Evolutionary conservation across 2,113 vertebrate genomes (phyloP).

Genomic region (Amphilophus citrinellus): DNA sequence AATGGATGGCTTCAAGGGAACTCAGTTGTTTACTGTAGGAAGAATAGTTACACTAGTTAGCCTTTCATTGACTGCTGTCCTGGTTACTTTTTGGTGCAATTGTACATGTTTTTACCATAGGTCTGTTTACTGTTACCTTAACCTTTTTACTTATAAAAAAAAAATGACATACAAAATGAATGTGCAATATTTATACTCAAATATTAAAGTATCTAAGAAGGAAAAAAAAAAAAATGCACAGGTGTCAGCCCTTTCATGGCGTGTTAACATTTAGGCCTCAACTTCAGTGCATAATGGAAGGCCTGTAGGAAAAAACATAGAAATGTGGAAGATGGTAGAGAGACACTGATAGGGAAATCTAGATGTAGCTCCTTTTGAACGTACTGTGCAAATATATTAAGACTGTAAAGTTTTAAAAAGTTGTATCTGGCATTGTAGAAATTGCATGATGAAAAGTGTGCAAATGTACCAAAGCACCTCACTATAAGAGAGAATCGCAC

Average conservation of each 20-base stretch:
- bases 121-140: conserved; percentile 52
- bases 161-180: conserved; percentile 70
- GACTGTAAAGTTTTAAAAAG: conserved; percentile 24
- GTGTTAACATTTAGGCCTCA: conserved; percentile 46
- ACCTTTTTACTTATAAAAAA: conserved; percentile 37
- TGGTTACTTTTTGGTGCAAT: conserved; percentile 31
- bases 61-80: conserved; percentile 22
- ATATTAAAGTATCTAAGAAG: conserved; percentile 51
- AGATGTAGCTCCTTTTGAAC: conserved; percentile 42
- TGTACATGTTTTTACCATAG: conserved; percentile 42
- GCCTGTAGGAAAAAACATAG: conserved; percentile 7
- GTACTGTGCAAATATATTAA: conserved; percentile 39
- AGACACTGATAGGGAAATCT: conserved; percentile 59
- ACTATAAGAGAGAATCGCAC: conserved; percentile 20
- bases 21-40: conserved; percentile 18
- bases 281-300: conserved; percentile 4
- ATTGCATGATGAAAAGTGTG: conserved; percentile 49
- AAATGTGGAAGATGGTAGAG: conserved; percentile 37
- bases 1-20: conserved; percentile 60
- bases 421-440: conserved; percentile 52
- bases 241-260: conserved; percentile 11
- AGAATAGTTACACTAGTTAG: conserved; percentile 11
- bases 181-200: conserved; percentile 78
- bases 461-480: conserved; percentile 60
- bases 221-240: conserved; percentile 2